Conservation (phyloP, 2,113 vertebrate genomes). For the Otolemur garnettii region DNA sequence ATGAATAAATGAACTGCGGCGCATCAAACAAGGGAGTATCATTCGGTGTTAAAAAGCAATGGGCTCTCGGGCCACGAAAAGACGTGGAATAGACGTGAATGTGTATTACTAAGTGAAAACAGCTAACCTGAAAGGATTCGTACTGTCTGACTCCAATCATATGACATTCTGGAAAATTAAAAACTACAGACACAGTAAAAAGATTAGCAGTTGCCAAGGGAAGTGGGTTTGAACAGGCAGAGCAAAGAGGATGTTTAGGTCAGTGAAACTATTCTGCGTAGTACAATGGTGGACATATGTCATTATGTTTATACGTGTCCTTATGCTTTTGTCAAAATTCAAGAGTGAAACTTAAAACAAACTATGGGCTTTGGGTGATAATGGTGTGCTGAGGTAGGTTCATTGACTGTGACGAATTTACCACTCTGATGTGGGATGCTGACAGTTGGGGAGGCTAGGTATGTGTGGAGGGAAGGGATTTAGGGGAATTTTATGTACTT, state of each 20-base stretch:
- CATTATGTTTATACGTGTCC: not conserved
- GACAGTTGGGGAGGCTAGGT: not conserved
- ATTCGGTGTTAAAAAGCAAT: slow-evolving; percentile 10
- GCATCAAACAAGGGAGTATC: not conserved
- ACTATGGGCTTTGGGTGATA: not conserved
- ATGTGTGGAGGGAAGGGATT: not conserved
- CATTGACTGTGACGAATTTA: not conserved
- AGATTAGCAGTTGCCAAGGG: not conserved
- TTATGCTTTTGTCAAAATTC: not conserved
- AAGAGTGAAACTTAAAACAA: not conserved
- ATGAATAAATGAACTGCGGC: not conserved
- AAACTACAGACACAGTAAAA: not conserved
- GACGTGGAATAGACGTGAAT: not conserved
- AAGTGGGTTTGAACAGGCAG: not conserved
- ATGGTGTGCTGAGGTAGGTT: not conserved
- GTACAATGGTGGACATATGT: not conserved
- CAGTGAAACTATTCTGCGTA: not conserved
- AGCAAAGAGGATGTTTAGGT: not conserved
- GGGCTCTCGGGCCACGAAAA: not conserved
- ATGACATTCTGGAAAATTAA: not conserved
- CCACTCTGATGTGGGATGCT: not conserved
- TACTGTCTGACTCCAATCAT: not conserved
- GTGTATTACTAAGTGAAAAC: not conserved
- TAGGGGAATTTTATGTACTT: not conserved
- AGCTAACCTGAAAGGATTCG: not conserved